These are phyloP conservation scores for Lithobates sylvaticus DNA, from an alignment of 2,797 vertebrate species.

Conservation along the genomic window DNA sequence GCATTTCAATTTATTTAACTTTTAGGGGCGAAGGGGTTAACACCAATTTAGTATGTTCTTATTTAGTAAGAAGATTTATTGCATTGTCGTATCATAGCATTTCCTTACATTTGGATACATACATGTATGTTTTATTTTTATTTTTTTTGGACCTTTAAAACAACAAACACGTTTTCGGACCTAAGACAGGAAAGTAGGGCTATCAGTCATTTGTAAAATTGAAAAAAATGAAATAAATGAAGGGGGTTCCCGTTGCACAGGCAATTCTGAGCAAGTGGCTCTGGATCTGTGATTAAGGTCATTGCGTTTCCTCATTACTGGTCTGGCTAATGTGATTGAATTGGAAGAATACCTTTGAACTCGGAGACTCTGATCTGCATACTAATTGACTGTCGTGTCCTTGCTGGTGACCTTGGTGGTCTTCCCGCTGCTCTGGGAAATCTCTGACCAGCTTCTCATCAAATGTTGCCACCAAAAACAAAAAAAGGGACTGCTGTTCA, in stretches of 20 bases:
- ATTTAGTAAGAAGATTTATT: neutral
- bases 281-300: constrained; percentile 90
- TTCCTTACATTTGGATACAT: neutral
- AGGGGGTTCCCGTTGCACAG: constrained; percentile 64
- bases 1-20: too few species aligned
- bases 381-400: constrained; percentile 91
- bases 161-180: neutral
- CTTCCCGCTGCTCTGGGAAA: constrained; percentile 70
- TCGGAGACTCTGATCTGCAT: constrained; percentile 92
- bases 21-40: too few species aligned
- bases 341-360: constrained; percentile 96
- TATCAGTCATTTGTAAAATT: constrained; percentile 36
- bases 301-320: constrained; percentile 85
- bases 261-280: constrained; percentile 67
- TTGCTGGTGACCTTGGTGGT: constrained; percentile 88
- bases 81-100: neutral
- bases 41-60: neutral
- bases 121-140: neutral
- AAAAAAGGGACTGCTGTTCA: constrained; percentile 51
- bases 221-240: constrained; percentile 38
- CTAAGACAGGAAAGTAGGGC: neutral
- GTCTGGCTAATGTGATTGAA: constrained; percentile 95
- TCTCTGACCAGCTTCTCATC: constrained; percentile 72
- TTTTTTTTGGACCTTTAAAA: neutral
- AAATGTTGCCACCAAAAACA: constrained; percentile 70